Evolutionary conservation across 2,888 invertebrate species (phyloP), one percentile per base, ranked within the genome.

Genomic region (Platycheirus rosarum): DNA sequence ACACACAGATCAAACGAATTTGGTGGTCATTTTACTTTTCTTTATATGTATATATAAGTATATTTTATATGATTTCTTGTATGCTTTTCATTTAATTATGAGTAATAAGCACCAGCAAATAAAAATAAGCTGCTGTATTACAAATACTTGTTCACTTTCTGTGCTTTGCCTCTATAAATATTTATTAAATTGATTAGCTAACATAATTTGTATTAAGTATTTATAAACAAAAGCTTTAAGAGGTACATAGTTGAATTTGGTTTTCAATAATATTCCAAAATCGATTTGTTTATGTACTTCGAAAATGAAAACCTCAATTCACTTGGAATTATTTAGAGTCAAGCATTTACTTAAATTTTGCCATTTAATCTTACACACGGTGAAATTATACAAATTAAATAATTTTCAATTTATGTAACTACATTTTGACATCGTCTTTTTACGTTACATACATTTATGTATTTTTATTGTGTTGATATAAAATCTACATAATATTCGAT

Each of bases 401-500:
- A n/a, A n/a, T n/a, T n/a, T n/a, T n/a, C n/a, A n/a, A n/a, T n/a
- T n/a, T n/a, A n/a, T n/a, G n/a, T n/a, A n/a, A n/a, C n/a, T n/a
- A n/a, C n/a, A n/a, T n/a, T n/a, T n/a, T n/a, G n/a, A n/a, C n/a
- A n/a, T n/a, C n/a, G n/a, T n/a, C n/a, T n/a, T n/a, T 40, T 69
- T 62, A 46, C 29, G 9, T 40, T 40, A 40, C 40, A 37, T 40
- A 62, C 46, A 29, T 55, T 4, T 57, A 49, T 63, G 14, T 63
- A 14, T 62, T 55, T 62, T 32, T 48, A 18, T 66, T 62, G 76
- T 71, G 68, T 82, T 71, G 76, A 73, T 82, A 82, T 77, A 82
- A 82, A 82, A 82, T 82, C 82, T 82, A 82, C 82, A 76, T 82
- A 82, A 82, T 82, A 82, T 82, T 82, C 82, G 82, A 82, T 82